Conservation (phyloP, 2,797 vertebrate genomes). For the Glyptemys insculpta region DNA sequence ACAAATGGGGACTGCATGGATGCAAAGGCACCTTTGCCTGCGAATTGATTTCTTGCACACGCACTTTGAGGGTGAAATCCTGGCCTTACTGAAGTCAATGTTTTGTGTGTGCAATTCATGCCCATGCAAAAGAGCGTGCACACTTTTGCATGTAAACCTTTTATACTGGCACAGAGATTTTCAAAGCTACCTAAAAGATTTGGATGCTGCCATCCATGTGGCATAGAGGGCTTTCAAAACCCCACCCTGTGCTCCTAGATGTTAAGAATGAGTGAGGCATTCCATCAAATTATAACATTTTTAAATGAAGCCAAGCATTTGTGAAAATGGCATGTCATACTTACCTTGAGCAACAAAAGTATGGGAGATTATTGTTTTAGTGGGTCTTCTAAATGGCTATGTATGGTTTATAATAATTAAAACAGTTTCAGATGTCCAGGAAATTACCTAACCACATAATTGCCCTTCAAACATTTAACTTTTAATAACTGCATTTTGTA, state of each 20-base stretch:
- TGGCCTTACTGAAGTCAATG: background rate
- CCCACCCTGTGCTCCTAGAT: background rate
- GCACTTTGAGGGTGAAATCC: background rate
- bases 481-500: conserved; percentile 5
- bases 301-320: conserved; percentile 47
- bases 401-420: conserved; percentile 55
- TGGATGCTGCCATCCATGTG: background rate
- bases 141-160: background rate
- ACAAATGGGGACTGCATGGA: rapidly evolving
- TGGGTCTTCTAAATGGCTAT: conserved; percentile 22
- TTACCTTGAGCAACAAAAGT: conserved; percentile 47
- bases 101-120: background rate
- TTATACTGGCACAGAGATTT: rapidly evolving
- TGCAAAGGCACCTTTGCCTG: background rate
- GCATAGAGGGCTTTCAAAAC: background rate
- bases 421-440: background rate
- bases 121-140: background rate
- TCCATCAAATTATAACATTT: background rate
- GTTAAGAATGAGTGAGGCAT: background rate
- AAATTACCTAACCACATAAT: conserved; percentile 3
- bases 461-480: conserved; percentile 25
- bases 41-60: background rate
- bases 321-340: background rate
- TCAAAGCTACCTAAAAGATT: background rate
- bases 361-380: conserved; percentile 61